These are phyloP conservation scores for Lycocorax pyrrhopterus DNA, from an alignment of 2,113 vertebrate species.

Conservation along the genomic window DNA sequence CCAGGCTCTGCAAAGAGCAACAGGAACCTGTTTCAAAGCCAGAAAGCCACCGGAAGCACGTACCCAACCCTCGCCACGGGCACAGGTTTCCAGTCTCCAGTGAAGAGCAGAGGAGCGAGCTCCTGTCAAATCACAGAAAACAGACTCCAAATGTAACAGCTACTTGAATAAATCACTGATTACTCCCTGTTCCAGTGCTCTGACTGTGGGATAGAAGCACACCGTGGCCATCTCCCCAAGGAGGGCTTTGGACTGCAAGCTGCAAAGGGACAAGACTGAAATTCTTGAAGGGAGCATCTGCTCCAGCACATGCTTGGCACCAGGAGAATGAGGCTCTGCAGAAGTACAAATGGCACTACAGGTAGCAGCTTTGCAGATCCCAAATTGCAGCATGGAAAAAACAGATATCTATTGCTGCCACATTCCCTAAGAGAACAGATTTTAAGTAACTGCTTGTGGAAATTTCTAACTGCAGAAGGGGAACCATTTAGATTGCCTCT, in stretches of 20 bases:
- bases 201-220: not conserved
- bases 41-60: not conserved
- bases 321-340: not conserved
- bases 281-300: not conserved
- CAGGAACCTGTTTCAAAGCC: conserved; percentile 46
- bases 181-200: not conserved
- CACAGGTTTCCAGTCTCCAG: not conserved
- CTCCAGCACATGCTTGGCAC: not conserved
- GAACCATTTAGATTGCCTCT: not conserved
- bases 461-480: not conserved
- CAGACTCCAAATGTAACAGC: not conserved
- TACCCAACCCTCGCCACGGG: not conserved
- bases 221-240: not conserved
- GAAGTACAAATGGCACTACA: not conserved
- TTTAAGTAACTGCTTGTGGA: not conserved
- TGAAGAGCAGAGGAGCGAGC: not conserved
- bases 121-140: not conserved
- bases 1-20: conserved; percentile 32
- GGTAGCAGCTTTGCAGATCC: not conserved
- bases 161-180: not conserved
- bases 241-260: not conserved
- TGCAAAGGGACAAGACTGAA: not conserved
- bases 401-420: not conserved
- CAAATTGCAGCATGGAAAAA: not conserved
- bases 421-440: not conserved